These are phyloP conservation scores for Epinephelus lanceolatus DNA, from an alignment of 2,113 vertebrate genomes.

Conservation along the genomic window DNA sequence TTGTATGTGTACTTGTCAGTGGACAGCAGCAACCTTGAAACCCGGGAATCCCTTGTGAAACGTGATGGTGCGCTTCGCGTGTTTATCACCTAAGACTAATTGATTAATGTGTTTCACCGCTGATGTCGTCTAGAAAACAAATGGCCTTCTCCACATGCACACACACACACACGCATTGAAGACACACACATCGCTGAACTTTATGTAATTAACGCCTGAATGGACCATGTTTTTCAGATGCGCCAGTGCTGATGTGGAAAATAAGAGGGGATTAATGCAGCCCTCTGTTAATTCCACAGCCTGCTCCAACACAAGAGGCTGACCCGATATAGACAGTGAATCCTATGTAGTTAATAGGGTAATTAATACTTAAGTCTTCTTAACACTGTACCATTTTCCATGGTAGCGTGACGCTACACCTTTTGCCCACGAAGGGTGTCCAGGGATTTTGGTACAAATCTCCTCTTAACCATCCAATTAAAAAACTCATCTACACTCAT, in stretches of 20 bases:
- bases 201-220: conserved; percentile 78
- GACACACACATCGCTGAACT: conserved; percentile 69
- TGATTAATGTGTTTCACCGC: conserved; percentile 80
- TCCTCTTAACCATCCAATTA: conserved; percentile 70
- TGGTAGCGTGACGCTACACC: conserved; percentile 63
- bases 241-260: conserved; percentile 78
- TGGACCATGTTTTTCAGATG: conserved; percentile 76
- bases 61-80: conserved; percentile 59
- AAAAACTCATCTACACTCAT: conserved; percentile 55
- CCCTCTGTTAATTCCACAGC: conserved; percentile 75
- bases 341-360: conserved; percentile 77
- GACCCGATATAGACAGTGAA: conserved; percentile 72
- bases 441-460: conserved; percentile 74
- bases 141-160: conserved; percentile 53
- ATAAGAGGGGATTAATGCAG: conserved; percentile 80
- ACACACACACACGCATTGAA: conserved; percentile 13
- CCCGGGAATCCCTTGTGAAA: conserved; percentile 70
- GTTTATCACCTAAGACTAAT: conserved; percentile 81
- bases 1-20: conserved; percentile 59
- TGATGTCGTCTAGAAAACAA: conserved; percentile 78
- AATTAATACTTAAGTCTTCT: conserved; percentile 82
- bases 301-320: conserved; percentile 72
- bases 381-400: conserved; percentile 69
- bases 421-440: conserved; percentile 63
- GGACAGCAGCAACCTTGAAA: conserved; percentile 75